These are phyloP conservation scores for Siphamia tubifer DNA, from an alignment of 2,113 vertebrate genomes.

Conservation along the genomic window DNA sequence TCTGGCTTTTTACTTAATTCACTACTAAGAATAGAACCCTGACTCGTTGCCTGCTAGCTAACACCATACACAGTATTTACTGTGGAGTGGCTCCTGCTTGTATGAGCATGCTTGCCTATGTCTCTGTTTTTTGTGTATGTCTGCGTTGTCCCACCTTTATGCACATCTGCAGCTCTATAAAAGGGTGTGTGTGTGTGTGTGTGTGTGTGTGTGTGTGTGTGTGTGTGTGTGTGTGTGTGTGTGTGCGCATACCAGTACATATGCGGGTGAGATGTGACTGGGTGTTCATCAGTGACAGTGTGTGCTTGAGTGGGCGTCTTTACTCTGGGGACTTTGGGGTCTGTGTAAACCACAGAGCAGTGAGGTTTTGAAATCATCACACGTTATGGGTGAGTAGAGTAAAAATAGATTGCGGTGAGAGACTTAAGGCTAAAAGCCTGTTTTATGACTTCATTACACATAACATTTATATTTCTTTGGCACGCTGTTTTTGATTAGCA, in stretches of 20 bases:
- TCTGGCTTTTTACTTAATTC: conserved; percentile 77
- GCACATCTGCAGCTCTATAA: conserved; percentile 11
- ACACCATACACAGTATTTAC: conserved; percentile 48
- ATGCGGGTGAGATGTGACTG: conserved; percentile 27
- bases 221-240: conserved; percentile 12
- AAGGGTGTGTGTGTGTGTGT: conserved; percentile 2
- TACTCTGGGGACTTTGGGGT: conserved; percentile 43
- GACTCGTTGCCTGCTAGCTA: conserved; percentile 55
- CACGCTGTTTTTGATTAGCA: conserved; percentile 72
- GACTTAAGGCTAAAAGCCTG: conserved; percentile 61
- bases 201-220: conserved; percentile 32
- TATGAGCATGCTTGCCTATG: conserved; percentile 43
- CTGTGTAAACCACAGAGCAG: conserved; percentile 61
- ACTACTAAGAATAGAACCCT: conserved; percentile 73
- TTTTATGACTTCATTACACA: conserved; percentile 78
- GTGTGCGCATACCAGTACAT: conserved; percentile 15
- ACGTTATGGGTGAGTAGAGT: conserved; percentile 66
- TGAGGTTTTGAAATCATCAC: conserved; percentile 67
- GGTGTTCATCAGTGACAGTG: conserved; percentile 13
- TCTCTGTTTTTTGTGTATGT: conserved; percentile 9
- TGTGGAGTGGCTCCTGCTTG: conserved; percentile 53
- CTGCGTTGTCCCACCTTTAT: conserved; percentile 17
- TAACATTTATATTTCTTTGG: conserved; percentile 72
- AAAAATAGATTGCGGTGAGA: conserved; percentile 76
- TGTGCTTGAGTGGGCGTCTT: conserved; percentile 55